Evolutionary conservation across 2,797 vertebrate genomes (phyloP).

Genomic region (Myoxocephalus aenaeus): DNA sequence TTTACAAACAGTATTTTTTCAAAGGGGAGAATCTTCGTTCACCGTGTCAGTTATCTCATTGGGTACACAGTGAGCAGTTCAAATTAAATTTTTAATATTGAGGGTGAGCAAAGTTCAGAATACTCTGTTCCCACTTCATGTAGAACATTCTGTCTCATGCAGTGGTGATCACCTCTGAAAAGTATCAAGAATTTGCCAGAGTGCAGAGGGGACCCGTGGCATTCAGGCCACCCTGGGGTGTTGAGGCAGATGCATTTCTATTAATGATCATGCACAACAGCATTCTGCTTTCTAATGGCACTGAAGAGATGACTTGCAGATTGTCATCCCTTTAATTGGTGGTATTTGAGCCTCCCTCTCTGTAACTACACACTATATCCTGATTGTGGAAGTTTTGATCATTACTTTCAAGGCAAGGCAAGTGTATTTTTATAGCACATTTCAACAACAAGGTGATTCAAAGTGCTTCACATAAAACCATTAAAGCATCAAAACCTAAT

Average conservation of each 20-base stretch:
- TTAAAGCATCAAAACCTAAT: too few species aligned
- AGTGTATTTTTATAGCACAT: too few species aligned
- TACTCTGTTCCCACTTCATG: background rate
- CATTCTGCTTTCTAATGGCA: constrained; percentile 53
- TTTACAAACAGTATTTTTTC: background rate
- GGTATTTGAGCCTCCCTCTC: constrained; percentile 29
- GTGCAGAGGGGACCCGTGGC: constrained; percentile 41
- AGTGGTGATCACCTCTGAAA: constrained; percentile 10
- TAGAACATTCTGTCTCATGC: background rate
- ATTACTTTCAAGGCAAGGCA: background rate
- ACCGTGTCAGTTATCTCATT: background rate
- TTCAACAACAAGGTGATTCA: too few species aligned
- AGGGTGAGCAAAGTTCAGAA: constrained; percentile 15
- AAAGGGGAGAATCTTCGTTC: background rate
- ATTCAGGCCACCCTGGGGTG: constrained; percentile 43
- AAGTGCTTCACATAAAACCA: too few species aligned
- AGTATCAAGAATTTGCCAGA: constrained; percentile 4
- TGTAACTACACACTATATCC: constrained; percentile 8
- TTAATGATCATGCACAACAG: constrained; percentile 55
- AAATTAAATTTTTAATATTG: background rate
- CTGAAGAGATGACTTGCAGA: constrained; percentile 58
- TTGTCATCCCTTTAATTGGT: constrained; percentile 54
- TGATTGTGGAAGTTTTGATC: constrained; percentile 13
- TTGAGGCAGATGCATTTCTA: constrained; percentile 54
- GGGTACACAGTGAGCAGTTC: constrained; percentile 3